These are phyloP conservation scores for Eupelmus urozonus DNA, from an alignment of 2,888 invertebrate genomes.

Conservation along the genomic window DNA sequence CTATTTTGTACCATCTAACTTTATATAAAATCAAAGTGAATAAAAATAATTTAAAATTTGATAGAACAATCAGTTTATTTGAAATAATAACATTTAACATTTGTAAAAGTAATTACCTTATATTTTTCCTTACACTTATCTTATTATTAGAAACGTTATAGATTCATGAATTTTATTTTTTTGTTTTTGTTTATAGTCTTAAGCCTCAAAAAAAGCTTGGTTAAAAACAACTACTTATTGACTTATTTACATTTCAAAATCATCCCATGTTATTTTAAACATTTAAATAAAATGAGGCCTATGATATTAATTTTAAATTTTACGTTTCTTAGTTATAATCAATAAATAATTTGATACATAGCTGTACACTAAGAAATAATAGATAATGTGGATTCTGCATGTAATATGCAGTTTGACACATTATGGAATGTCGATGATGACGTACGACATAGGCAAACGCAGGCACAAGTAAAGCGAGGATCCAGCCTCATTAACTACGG, in stretches of 20 bases:
- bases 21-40: constrained; percentile 22
- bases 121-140: constrained; percentile 23
- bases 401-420: constrained; percentile 29
- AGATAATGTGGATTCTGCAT: constrained; percentile 35
- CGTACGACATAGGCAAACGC: constrained; percentile 30
- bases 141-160: constrained; percentile 16
- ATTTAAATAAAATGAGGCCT: neutral
- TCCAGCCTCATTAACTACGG: constrained; percentile 47
- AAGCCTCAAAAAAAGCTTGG: constrained; percentile 21
- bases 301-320: neutral
- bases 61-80: constrained; percentile 45
- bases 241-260: constrained; percentile 42
- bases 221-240: neutral
- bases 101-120: constrained; percentile 41
- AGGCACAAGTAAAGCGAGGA: constrained; percentile 41
- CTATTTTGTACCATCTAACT: neutral
- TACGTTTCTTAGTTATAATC: constrained; percentile 15
- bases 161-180: constrained; percentile 6
- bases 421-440: constrained; percentile 41
- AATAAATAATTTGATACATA: constrained; percentile 49
- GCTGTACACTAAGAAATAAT: constrained; percentile 42
- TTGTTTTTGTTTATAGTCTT: neutral
- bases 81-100: constrained; percentile 46
- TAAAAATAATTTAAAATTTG: constrained; percentile 40
- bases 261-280: constrained; percentile 10